A percentile compares a stretch with the other conserved stretches of the same genome.
These are phyloP conservation scores for Etheostoma spectabile DNA, from an alignment of 2,113 vertebrate genomes.

Conservation along the genomic window DNA sequence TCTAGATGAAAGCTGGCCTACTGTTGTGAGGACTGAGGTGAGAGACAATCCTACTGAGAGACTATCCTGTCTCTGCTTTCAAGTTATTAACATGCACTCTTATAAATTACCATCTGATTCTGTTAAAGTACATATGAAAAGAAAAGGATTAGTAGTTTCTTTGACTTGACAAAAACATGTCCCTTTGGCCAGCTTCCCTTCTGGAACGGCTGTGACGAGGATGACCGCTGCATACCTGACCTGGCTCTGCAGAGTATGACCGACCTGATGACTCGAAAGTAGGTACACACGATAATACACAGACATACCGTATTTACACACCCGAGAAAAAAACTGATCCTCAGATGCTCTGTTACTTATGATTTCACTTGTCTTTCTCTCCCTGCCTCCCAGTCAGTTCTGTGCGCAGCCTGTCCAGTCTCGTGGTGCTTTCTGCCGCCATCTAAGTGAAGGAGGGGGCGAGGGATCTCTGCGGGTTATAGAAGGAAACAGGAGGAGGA, in stretches of 20 bases:
- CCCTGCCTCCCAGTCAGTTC: slow-evolving; percentile 85
- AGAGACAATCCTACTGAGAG: slow-evolving; percentile 1
- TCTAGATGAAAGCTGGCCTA: slow-evolving; percentile 93
- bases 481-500: slow-evolving; percentile 87
- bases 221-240: slow-evolving; percentile 94
- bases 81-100: neutral
- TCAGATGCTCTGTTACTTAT: neutral
- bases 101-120: neutral
- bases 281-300: slow-evolving; percentile 66
- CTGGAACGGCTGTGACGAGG: slow-evolving; percentile 97
- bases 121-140: neutral
- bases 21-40: slow-evolving; percentile 89
- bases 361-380: neutral
- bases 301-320: neutral
- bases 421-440: slow-evolving; percentile 70
- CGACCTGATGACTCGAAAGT: slow-evolving; percentile 91
- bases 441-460: slow-evolving; percentile 19
- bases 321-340: neutral
- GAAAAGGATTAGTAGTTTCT: neutral
- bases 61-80: neutral
- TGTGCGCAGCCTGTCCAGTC: slow-evolving; percentile 85
- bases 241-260: slow-evolving; percentile 90
- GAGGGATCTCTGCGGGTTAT: slow-evolving; percentile 83
- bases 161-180: neutral
- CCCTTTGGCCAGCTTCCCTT: slow-evolving; percentile 89